These are phyloP conservation scores for Gobionotothen gibberifrons DNA, from an alignment of 2,797 vertebrate genomes.

Conservation along the genomic window DNA sequence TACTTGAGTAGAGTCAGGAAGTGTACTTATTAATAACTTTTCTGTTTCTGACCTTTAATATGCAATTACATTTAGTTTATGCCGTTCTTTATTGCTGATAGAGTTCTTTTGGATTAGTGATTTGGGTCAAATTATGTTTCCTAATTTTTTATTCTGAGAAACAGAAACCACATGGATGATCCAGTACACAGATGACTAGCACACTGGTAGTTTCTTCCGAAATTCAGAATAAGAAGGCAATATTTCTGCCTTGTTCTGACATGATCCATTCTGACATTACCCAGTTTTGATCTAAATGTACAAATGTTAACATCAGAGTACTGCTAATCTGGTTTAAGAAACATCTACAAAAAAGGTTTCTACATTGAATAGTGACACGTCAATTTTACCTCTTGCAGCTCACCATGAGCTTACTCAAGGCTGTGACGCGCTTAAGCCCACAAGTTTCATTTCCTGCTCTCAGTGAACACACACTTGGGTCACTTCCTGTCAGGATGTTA, in stretches of 20 bases:
- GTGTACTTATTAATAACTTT: too few species aligned
- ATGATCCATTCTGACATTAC: neutral
- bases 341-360: too few species aligned
- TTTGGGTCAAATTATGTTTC: neutral
- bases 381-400: conserved; percentile 6
- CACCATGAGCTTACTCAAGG: conserved; percentile 24
- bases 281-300: too few species aligned
- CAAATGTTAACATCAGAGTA: neutral
- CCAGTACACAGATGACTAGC: neutral
- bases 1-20: neutral
- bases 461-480: conserved; percentile 69
- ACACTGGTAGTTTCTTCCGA: too few species aligned
- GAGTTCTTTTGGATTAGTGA: neutral
- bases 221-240: neutral
- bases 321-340: too few species aligned
- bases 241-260: neutral
- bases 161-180: neutral
- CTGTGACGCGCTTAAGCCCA: conserved; percentile 58
- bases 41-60: neutral
- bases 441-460: conserved; percentile 81
- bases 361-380: neutral
- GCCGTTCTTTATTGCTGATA: neutral
- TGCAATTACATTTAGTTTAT: neutral
- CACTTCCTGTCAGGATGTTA: conserved; percentile 76
- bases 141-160: neutral